Base-by-base conservation (phyloP, 1,140 invertebrate species). In the Chrysomallon squamiferum region DNA sequence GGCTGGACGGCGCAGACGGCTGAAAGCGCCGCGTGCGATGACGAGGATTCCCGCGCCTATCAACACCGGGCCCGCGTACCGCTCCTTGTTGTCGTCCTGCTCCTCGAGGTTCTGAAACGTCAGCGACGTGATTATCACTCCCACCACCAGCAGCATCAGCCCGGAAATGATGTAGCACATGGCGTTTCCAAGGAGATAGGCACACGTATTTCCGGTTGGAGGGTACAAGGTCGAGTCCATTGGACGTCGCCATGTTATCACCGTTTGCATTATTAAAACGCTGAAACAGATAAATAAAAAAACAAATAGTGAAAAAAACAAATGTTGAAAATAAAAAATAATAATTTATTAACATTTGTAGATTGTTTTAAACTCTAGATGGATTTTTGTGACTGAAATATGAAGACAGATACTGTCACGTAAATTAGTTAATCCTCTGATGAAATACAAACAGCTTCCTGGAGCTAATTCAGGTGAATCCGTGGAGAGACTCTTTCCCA, bases 131-230 rank as follows among this genome's bases (percentile, higher is more conserved):
- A 80, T 75, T 56, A 80, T 79, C 62, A 80, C 79, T 20, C 79
- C 79, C 49, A 80, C 73, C 4, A 80, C 79, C 5, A 80, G 62
- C 30, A 80, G 49, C 22, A 75, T 59, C 35, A 71, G 59, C 43
- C 79, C 79, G 65, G 75, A 74, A 20, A 78, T 74, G 64, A 79
- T 73, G 72, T 79, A 79, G 59, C 79, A 80, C 9, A 80, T 43
- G 20, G 75, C 69, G 63, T 78, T 76, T 45, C 77, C 75, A 22
- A 78, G 67, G 20, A 80, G 65, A 25, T 79, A 69, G 59, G 65
- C 59, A 59, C 77, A 78, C 0, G 79, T 73, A 54, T 80, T 80
- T 20, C 66, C 62, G 11, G 69, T 43, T 2, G 67, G 69, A 15
- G 73, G 49, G 59, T 74, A 74, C n/a, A 73, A 30, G 20, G 52